Conservation (phyloP, 2,888 invertebrate species). For the Lepeophtheirus nordmannii region DNA sequence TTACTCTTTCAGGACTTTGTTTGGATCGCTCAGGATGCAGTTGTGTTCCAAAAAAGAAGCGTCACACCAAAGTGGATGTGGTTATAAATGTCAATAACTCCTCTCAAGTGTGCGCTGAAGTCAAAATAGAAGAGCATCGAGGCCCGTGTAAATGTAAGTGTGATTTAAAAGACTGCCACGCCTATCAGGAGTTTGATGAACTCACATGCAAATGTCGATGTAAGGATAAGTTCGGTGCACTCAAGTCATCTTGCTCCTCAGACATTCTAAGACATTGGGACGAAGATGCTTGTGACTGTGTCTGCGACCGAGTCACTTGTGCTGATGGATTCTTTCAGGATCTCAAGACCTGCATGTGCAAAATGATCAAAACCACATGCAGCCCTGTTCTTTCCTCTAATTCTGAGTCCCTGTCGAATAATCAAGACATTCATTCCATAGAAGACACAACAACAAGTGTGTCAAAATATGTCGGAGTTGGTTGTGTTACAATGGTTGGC, state of each 20-base stretch:
- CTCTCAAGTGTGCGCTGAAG: slow-evolving; percentile 1
- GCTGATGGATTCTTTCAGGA: slow-evolving; percentile 17
- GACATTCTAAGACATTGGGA: not conserved
- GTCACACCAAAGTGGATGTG: slow-evolving; percentile 12
- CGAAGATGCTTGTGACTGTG: slow-evolving; percentile 13
- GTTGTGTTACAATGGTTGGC: slow-evolving; percentile 4
- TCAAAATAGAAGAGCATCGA: slow-evolving; percentile 15
- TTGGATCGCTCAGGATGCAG: slow-evolving; percentile 13
- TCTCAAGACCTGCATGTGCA: slow-evolving; percentile 6
- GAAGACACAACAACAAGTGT: not conserved
- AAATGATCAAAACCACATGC: slow-evolving; percentile 8
- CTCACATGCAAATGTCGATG: slow-evolving; percentile 10
- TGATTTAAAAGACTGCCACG: not conserved
- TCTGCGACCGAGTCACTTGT: not conserved
- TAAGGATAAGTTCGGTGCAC: slow-evolving; percentile 4
- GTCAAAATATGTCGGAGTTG: slow-evolving; percentile 13
- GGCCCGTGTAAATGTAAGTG: slow-evolving; percentile 18
- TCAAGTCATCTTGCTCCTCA: not conserved
- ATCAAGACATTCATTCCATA: not conserved
- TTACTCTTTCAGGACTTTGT: slow-evolving; percentile 17
- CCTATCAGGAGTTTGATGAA: slow-evolving; percentile 13
- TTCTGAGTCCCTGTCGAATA: not conserved
- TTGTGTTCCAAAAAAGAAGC: slow-evolving; percentile 14
- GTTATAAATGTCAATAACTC: not conserved
- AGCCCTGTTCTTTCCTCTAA: not conserved